A percentile compares a stretch with the other conserved stretches of the same genome.
Evolutionary conservation across 2,113 vertebrate species (phyloP).

Genomic region (Romanogobio albipinnatus): DNA sequence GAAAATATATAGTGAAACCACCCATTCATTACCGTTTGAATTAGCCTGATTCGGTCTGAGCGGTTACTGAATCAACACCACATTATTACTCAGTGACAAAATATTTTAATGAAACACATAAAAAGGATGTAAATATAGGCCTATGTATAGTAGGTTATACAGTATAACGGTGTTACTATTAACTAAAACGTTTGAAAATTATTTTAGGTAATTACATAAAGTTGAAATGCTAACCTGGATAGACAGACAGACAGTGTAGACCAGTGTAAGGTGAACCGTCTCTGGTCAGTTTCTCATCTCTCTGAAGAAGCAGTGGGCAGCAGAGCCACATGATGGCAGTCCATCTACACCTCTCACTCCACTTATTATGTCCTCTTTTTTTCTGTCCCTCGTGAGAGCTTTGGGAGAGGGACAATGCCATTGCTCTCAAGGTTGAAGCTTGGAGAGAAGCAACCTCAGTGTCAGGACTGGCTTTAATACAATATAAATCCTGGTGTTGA

Average conservation of each 20-base stretch:
- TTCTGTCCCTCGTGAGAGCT: conserved; percentile 1
- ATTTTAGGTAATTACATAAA: no score
- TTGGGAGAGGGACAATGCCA: conserved; percentile 27
- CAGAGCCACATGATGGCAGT: conserved; percentile 39
- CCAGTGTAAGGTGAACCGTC: not conserved
- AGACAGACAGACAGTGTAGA: not conserved
- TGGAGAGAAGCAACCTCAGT: conserved; percentile 21
- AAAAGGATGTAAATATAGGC: not conserved
- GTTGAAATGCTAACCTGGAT: no score
- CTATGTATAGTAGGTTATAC: no score
- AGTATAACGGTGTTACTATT: no score
- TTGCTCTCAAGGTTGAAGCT: conserved; percentile 47
- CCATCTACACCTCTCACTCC: conserved; percentile 2
- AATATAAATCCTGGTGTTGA: conserved; percentile 47
- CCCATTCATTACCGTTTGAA: not conserved
- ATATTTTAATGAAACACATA: not conserved
- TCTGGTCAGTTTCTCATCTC: conserved; percentile 2
- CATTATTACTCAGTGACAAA: not conserved
- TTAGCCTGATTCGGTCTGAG: not conserved
- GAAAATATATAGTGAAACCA: no score
- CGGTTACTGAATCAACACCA: not conserved
- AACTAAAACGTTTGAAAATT: no score
- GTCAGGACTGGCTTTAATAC: conserved; percentile 37
- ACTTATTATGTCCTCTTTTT: not conserved
- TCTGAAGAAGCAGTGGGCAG: not conserved